These are phyloP conservation scores for Erebia aethiops DNA, from an alignment of 2,888 invertebrate genomes.

Conservation along the genomic window DNA sequence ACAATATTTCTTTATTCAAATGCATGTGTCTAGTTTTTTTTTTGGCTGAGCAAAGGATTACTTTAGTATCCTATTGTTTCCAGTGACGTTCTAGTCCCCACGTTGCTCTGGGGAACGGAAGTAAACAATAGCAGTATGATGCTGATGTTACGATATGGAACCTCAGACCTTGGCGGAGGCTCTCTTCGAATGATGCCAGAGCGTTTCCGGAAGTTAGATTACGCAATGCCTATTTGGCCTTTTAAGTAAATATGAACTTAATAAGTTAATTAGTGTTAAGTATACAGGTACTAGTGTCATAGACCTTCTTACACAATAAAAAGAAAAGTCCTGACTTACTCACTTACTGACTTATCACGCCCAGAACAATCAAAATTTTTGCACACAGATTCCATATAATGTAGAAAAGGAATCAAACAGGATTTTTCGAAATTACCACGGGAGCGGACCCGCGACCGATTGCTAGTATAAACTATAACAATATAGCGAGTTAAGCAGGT, in stretches of 20 bases:
- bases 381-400: too few relatives aligned
- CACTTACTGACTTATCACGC: too few relatives aligned
- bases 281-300: too few relatives aligned
- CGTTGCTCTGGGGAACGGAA: slow-evolving; percentile 54
- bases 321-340: too few relatives aligned
- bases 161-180: slow-evolving; percentile 59
- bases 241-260: slow-evolving; percentile 51
- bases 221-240: slow-evolving; percentile 62
- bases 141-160: slow-evolving; percentile 51
- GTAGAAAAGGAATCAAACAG: too few relatives aligned
- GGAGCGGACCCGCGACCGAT: too few relatives aligned
- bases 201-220: slow-evolving; percentile 56
- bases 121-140: slow-evolving; percentile 62
- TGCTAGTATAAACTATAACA: too few relatives aligned
- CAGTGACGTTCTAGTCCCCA: slow-evolving; percentile 56
- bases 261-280: too few relatives aligned
- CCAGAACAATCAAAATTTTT: too few relatives aligned
- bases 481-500: too few relatives aligned
- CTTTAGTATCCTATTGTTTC: slow-evolving; percentile 28
- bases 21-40: neutral
- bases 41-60: neutral
- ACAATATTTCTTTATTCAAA: neutral
- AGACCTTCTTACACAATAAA: too few relatives aligned
- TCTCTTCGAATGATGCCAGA: slow-evolving; percentile 53
- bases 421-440: too few relatives aligned